Percentiles rank a stretch among this genome's conserved stretches.
These are phyloP conservation scores for Drosophila mimetica DNA, from an alignment of 2,888 invertebrate species.

Conservation along the genomic window DNA sequence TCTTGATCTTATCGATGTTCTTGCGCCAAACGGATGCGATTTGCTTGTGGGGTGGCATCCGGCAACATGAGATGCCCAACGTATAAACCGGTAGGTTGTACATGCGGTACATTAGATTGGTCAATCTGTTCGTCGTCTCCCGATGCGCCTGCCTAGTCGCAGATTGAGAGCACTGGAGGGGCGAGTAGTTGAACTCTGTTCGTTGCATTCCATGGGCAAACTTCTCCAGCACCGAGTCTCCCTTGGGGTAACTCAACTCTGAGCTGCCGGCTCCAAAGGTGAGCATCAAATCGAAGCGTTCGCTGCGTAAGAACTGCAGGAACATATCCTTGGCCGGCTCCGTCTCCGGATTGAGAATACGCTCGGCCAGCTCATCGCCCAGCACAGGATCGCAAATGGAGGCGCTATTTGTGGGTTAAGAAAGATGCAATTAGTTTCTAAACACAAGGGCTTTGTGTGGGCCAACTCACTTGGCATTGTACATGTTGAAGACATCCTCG, in stretches of 20 bases:
- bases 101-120: slow-evolving; percentile 87
- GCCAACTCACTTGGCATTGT: slow-evolving; percentile 80
- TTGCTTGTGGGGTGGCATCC: slow-evolving; percentile 89
- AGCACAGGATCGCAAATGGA: slow-evolving; percentile 82
- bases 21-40: slow-evolving; percentile 91
- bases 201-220: slow-evolving; percentile 79
- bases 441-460: slow-evolving; percentile 14
- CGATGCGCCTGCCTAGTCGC: slow-evolving; percentile 71
- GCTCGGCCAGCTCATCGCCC: slow-evolving; percentile 88
- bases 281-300: slow-evolving; percentile 89
- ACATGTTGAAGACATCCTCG: slow-evolving; percentile 71
- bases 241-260: slow-evolving; percentile 85
- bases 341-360: slow-evolving; percentile 85
- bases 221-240: slow-evolving; percentile 77
- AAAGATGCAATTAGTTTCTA: too few species aligned
- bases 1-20: slow-evolving; percentile 87
- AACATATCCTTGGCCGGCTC: slow-evolving; percentile 85
- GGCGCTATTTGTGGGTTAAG: slow-evolving; percentile 57
- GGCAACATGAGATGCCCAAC: slow-evolving; percentile 92
- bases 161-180: slow-evolving; percentile 73
- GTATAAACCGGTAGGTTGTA: slow-evolving; percentile 89
- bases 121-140: slow-evolving; percentile 85
- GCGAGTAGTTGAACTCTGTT: slow-evolving; percentile 79
- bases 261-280: slow-evolving; percentile 91
- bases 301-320: slow-evolving; percentile 87